A percentile compares a stretch with the other conserved stretches of the same genome.
These are phyloP conservation scores for Tetranychus cinnabarinus DNA, from an alignment of 1,140 invertebrate species.

Conservation along the genomic window DNA sequence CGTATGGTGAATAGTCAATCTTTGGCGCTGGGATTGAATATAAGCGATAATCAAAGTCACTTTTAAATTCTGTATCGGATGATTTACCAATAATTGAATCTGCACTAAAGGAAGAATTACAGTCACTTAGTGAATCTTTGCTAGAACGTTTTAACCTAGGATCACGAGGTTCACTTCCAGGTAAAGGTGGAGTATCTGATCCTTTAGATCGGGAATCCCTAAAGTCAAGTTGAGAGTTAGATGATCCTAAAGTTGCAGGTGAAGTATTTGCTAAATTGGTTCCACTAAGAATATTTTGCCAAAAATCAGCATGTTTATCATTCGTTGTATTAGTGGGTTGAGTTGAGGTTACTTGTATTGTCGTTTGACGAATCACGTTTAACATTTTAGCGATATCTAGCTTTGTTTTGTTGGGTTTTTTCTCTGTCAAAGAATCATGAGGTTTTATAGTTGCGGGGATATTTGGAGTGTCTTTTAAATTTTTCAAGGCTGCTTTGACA, in stretches of 20 bases:
- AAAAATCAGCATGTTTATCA: conserved; percentile 3
- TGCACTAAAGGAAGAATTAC: background rate
- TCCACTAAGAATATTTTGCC: conserved; percentile 7
- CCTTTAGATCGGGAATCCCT: background rate
- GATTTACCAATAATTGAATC: background rate
- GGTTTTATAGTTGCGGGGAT: background rate
- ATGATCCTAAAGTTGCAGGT: background rate
- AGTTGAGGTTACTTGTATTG: background rate
- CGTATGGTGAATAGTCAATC: conserved; percentile 11
- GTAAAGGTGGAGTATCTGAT: background rate
- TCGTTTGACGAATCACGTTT: conserved; percentile 2
- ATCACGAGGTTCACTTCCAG: conserved; percentile 1
- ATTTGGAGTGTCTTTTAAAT: background rate
- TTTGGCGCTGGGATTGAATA: background rate
- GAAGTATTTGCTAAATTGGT: background rate
- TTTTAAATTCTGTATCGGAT: background rate
- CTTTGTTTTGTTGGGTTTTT: background rate
- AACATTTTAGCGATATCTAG: conserved; percentile 10
- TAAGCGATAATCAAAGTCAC: conserved; percentile 9
- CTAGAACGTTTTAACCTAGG: conserved; percentile 1
- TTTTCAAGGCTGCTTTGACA: background rate
- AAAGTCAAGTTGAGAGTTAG: too few relatives aligned
- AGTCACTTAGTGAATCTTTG: background rate
- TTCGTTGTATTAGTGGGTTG: background rate
- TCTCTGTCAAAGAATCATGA: background rate